Evolutionary conservation across 2,113 vertebrate species (phyloP), one percentile per base, ranked within the genome.

Genomic region (Empidonax alnorum): DNA sequence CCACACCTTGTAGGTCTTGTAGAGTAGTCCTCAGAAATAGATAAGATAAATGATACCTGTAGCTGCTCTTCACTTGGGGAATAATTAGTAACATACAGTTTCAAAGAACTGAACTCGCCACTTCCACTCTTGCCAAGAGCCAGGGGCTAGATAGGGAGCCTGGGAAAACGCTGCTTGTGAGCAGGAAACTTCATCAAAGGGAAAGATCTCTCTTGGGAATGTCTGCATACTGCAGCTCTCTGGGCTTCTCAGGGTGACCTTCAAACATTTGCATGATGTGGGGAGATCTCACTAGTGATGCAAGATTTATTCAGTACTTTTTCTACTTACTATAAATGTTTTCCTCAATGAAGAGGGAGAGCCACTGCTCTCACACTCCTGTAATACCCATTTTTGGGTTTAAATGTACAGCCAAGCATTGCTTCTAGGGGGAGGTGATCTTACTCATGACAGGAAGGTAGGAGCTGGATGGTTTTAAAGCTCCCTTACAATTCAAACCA

Each of bases 41-140:
- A 87, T 91, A 78, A 87, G 44, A 93, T 65, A 96, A 76, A 87
- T 89, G 37, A 50, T 41, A 79, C 53, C 73, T 83, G 76, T 67
- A 76, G 49, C 58, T 76, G 35, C 16, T 44, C 31, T 92, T 93
- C 73, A 59, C 71, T 66, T 10, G 8, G 75, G 68, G 63, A 95
- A 91, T 92, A 95, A 93, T 97, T 93, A 93, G 62, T 59, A 92
- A 69, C 49, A 55, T 58, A 62, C 84, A 72, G 59, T 74, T 96
- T 94, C 73, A 80, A 81, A 94, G 93, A 74, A 77, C 18, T 27
- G 42, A 84, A 49, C 53, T 73, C 2, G 1, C 78, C 49, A 65
- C 41, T 91, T 87, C 63, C 23, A 87, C 21, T n/a, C 41, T 56
- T 86, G 77, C 68, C 49, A 72, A 78, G 42, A 94, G 63, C 46